Evolutionary conservation across 2,797 vertebrate species (phyloP).

Genomic region (Lepilemur ruficaudatus): DNA sequence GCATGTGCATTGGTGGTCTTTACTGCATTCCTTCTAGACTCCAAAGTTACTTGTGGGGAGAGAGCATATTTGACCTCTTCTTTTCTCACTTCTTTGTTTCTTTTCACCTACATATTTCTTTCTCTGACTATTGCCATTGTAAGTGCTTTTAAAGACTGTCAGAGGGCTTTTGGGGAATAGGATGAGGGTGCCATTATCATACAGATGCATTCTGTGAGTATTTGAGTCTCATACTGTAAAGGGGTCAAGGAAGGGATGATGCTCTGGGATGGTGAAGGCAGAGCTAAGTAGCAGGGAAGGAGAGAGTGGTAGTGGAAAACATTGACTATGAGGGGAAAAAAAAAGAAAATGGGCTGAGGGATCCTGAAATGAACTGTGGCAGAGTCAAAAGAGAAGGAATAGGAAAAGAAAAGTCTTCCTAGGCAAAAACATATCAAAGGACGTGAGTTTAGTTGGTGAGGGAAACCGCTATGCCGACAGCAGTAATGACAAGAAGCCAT

Average conservation of each 20-base stretch:
- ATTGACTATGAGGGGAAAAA: not conserved
- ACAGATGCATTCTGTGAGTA: not conserved
- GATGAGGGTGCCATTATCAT: not conserved
- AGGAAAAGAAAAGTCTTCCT: not conserved
- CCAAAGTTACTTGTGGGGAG: conserved; percentile 1
- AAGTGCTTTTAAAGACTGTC: not conserved
- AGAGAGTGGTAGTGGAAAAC: not conserved
- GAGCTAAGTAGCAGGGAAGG: not conserved
- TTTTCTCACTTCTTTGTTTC: not conserved
- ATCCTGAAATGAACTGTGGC: not conserved
- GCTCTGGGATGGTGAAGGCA: not conserved
- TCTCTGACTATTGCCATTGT: not conserved
- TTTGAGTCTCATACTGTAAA: not conserved
- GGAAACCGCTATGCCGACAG: not conserved
- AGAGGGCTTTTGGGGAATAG: not conserved
- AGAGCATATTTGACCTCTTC: not conserved
- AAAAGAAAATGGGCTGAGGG: not conserved
- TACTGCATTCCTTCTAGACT: not conserved
- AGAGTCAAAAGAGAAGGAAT: not conserved
- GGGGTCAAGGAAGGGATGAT: not conserved
- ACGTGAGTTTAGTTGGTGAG: not conserved
- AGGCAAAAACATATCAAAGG: not conserved
- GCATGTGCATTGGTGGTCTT: not conserved
- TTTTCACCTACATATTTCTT: not conserved
- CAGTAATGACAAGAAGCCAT: not conserved